Percentiles rank a stretch among this genome's conserved stretches.
Evolutionary conservation across 2,113 vertebrate genomes (phyloP).

Genomic region (Varanus salvator): DNA sequence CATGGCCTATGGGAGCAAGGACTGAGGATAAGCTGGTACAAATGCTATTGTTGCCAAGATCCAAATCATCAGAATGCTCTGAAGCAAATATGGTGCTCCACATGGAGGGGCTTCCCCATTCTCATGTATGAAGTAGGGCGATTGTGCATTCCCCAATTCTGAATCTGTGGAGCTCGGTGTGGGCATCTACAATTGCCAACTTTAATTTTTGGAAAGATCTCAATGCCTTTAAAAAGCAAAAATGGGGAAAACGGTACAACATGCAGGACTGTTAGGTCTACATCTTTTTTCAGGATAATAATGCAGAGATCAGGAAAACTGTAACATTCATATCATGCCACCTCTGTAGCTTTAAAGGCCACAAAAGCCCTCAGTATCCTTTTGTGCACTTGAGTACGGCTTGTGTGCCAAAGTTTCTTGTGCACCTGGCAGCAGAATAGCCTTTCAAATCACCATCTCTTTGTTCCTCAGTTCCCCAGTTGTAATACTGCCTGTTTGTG

Average conservation of each 20-base stretch:
- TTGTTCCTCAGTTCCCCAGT: background rate
- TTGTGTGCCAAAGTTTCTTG: background rate
- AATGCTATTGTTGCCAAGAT: background rate
- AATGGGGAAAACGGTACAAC: background rate
- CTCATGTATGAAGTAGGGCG: background rate
- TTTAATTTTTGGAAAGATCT: background rate
- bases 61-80: background rate
- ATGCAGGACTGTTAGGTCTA: background rate
- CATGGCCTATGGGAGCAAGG: background rate
- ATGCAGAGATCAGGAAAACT: background rate
- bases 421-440: background rate
- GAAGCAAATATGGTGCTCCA: background rate
- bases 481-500: background rate
- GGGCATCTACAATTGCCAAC: background rate
- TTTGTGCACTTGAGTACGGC: background rate
- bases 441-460: background rate
- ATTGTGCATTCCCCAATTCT: background rate
- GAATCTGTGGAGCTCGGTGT: background rate
- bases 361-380: background rate
- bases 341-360: background rate
- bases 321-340: too few relatives aligned
- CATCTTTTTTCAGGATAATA: background rate
- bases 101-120: background rate
- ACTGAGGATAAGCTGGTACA: background rate
- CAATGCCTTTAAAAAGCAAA: background rate